Percentiles rank a stretch among this genome's conserved stretches.
phyloP scores from a whole-genome alignment of 2,797 vertebrate genomes.

The Knipowitschia caucasica region DNA sequence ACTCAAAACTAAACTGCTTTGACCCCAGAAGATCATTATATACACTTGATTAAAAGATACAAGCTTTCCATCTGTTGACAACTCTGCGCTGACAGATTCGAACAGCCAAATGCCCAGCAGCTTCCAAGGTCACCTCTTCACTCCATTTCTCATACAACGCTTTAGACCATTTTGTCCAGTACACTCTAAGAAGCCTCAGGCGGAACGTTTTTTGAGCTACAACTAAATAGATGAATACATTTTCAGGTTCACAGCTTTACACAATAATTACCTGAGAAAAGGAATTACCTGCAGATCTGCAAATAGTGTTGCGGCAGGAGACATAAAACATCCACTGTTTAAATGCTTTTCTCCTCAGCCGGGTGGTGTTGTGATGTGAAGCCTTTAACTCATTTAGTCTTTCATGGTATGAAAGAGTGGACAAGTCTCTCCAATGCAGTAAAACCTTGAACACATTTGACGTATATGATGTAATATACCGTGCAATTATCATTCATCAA shows the following conservation, averaged over 20 bases:
- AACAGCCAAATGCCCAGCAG: slow-evolving; percentile 53
- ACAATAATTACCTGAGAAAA: neutral
- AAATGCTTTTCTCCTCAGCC: slow-evolving; percentile 64
- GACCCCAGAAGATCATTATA: neutral
- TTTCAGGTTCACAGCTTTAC: too few species aligned
- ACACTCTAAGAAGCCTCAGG: slow-evolving; percentile 34
- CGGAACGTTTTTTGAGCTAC: slow-evolving; percentile 52
- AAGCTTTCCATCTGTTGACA: slow-evolving; percentile 79
- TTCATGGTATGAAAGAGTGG: slow-evolving; percentile 47
- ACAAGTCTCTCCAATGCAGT: slow-evolving; percentile 77
- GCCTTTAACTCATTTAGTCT: slow-evolving; percentile 69
- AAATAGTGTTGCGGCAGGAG: slow-evolving; percentile 63
- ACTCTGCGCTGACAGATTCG: slow-evolving; percentile 57
- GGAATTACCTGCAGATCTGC: slow-evolving; percentile 59
- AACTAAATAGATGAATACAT: slow-evolving; percentile 55
- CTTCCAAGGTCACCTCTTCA: slow-evolving; percentile 45
- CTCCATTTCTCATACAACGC: slow-evolving; percentile 56
- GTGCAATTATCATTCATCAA: neutral
- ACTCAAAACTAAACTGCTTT: neutral
- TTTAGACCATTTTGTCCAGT: slow-evolving; percentile 75
- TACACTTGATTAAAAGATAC: slow-evolving; percentile 77
- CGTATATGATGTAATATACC: too few species aligned
- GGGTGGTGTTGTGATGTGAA: slow-evolving; percentile 45
- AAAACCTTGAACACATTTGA: slow-evolving; percentile 77
- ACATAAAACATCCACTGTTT: slow-evolving; percentile 72